phyloP scores from a whole-genome alignment of 2,888 invertebrate species.

The Drosophila picticornis region DNA sequence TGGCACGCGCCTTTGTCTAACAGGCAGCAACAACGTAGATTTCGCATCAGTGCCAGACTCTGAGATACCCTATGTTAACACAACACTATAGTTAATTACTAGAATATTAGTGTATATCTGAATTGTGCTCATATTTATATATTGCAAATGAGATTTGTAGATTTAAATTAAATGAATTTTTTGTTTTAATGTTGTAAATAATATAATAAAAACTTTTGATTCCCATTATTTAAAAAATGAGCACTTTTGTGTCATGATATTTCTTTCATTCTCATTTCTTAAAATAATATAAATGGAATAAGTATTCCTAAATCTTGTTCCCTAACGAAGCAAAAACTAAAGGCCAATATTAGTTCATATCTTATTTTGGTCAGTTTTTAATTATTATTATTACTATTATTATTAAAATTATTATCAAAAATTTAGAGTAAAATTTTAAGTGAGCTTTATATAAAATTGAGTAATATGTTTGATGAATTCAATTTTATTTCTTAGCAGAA shows the following conservation, averaged over 20 bases:
- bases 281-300: too few species aligned
- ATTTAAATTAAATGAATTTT: not conserved
- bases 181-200: not conserved
- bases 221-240: not conserved
- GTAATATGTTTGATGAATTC: not conserved
- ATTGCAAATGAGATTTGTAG: not conserved
- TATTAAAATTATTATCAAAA: too few species aligned
- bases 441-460: not conserved
- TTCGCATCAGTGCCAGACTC: not conserved
- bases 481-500: not conserved
- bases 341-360: not conserved
- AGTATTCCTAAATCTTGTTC: not conserved
- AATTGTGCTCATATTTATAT: too few species aligned
- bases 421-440: not conserved
- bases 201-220: not conserved
- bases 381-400: not conserved
- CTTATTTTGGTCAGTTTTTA: not conserved
- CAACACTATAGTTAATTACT: not conserved
- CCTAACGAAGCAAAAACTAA: too few species aligned
- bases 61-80: slow-evolving; percentile 10
- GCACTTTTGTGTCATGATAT: not conserved
- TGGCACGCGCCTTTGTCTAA: slow-evolving; percentile 61
- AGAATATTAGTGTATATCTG: not conserved
- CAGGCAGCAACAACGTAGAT: slow-evolving; percentile 6
- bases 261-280: not conserved